A percentile compares a stretch with the other conserved stretches of the same genome.
Evolutionary conservation across 2,113 vertebrate genomes (phyloP).

Genomic region (Sander vitreus): DNA sequence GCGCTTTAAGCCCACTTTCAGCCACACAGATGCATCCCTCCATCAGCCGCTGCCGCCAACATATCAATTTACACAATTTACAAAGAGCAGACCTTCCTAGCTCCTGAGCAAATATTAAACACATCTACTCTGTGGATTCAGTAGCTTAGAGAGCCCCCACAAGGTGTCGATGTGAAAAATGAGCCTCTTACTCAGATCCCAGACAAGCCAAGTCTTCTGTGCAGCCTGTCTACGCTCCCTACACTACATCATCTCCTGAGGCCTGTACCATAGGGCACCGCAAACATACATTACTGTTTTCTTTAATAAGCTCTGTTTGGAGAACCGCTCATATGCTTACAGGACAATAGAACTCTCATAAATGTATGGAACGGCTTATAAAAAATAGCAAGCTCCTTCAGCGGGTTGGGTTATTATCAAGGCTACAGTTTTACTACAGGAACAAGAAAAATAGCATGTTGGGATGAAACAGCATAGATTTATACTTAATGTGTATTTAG

Average conservation of each 20-base stretch:
- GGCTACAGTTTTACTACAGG: neutral
- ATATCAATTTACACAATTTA: slow-evolving; percentile 82
- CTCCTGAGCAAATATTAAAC: slow-evolving; percentile 75
- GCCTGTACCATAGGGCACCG: slow-evolving; percentile 66
- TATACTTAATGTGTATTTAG: neutral
- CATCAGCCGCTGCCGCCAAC: slow-evolving; percentile 79
- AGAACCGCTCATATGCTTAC: slow-evolving; percentile 65
- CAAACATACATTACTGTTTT: slow-evolving; percentile 81
- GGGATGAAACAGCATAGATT: neutral
- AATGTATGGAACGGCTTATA: slow-evolving; percentile 43
- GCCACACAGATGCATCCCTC: slow-evolving; percentile 79
- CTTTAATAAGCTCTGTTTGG: slow-evolving; percentile 84
- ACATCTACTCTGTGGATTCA: slow-evolving; percentile 60
- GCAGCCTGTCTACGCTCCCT: slow-evolving; percentile 38
- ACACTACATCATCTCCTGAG: slow-evolving; percentile 68
- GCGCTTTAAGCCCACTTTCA: slow-evolving; percentile 83
- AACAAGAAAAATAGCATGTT: neutral
- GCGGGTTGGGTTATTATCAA: neutral
- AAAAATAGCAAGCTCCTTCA: slow-evolving; percentile 51
- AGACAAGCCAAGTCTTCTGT: slow-evolving; percentile 67
- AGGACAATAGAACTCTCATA: slow-evolving; percentile 64
- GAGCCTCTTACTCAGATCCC: slow-evolving; percentile 56
- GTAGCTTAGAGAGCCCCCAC: slow-evolving; percentile 75
- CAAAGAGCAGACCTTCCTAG: slow-evolving; percentile 75
- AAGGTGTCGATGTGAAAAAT: slow-evolving; percentile 78